phyloP scores from a whole-genome alignment of 37 sponge, comb jelly and placozoan species.

The Agelas oroides region DNA sequence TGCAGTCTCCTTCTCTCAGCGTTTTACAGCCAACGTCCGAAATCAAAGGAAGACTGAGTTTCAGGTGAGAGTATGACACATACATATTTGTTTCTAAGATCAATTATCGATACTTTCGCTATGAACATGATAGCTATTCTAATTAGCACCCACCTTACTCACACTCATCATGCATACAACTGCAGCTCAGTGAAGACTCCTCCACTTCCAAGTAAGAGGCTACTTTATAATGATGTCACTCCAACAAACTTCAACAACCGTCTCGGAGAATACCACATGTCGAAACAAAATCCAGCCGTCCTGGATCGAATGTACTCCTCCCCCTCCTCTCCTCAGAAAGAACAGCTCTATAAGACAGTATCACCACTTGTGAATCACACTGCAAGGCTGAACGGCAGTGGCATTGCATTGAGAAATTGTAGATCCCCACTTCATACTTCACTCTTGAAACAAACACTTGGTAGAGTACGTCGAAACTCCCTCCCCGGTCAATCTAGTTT shows the following conservation, averaged over 20 bases:
- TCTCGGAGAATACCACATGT: slow-evolving; percentile 60
- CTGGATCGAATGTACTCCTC: slow-evolving; percentile 48
- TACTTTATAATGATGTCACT: background rate
- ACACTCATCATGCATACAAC: background rate
- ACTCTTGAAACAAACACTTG: slow-evolving; percentile 13
- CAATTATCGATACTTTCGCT: too few species aligned
- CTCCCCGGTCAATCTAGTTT: slow-evolving; percentile 3
- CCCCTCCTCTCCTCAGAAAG: background rate
- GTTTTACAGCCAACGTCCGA: slow-evolving; percentile 3
- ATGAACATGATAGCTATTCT: background rate
- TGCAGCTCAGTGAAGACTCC: slow-evolving; percentile 41
- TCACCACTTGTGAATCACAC: background rate
- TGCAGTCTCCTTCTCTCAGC: background rate
- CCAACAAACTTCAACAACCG: background rate
- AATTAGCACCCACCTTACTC: background rate
- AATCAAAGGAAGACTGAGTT: slow-evolving; percentile 16
- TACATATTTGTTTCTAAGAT: too few species aligned
- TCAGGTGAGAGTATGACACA: slow-evolving; percentile 1
- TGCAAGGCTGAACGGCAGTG: too few species aligned
- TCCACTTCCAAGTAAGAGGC: background rate
- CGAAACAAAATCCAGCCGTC: slow-evolving; percentile 58
- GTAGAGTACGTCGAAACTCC: too few species aligned
- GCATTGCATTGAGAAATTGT: too few species aligned
- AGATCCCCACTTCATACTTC: slow-evolving; percentile 1
- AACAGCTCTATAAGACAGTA: too few species aligned